phyloP scores from a whole-genome alignment of 92 coral and sea anemone species.

The Phenganax subtilis region DNA sequence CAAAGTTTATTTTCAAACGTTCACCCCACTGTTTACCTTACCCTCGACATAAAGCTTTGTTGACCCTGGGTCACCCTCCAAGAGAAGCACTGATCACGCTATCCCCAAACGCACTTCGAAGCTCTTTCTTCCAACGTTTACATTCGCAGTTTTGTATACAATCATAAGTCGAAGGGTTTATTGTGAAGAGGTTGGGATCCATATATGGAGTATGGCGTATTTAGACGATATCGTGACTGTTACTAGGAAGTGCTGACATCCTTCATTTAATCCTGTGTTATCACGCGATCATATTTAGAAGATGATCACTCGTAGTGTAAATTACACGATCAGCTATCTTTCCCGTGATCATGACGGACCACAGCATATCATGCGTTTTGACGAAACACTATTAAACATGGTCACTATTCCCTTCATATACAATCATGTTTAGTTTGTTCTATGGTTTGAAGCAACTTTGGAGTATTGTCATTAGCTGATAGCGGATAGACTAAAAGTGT shows the following conservation, averaged over 20 bases:
- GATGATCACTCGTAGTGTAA: background rate
- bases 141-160: background rate
- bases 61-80: conserved; percentile 31
- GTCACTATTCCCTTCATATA: no score
- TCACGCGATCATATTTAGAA: background rate
- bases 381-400: no score
- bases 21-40: conserved; percentile 1
- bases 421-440: no score
- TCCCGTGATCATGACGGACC: background rate
- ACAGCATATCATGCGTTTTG: background rate
- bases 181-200: background rate
- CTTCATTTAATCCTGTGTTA: conserved; percentile 1
- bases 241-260: background rate
- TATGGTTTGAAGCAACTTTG: no score
- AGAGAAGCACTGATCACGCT: background rate
- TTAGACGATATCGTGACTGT: conserved; percentile 30
- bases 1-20: conserved; percentile 6
- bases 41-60: background rate
- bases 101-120: background rate
- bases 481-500: no score
- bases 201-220: conserved; percentile 3
- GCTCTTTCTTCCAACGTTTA: background rate
- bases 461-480: no score
- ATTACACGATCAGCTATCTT: background rate
- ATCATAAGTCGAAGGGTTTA: background rate